These are phyloP conservation scores for Caenorhabditis plicata DNA, from an alignment of 2,888 invertebrate species.

Conservation along the genomic window DNA sequence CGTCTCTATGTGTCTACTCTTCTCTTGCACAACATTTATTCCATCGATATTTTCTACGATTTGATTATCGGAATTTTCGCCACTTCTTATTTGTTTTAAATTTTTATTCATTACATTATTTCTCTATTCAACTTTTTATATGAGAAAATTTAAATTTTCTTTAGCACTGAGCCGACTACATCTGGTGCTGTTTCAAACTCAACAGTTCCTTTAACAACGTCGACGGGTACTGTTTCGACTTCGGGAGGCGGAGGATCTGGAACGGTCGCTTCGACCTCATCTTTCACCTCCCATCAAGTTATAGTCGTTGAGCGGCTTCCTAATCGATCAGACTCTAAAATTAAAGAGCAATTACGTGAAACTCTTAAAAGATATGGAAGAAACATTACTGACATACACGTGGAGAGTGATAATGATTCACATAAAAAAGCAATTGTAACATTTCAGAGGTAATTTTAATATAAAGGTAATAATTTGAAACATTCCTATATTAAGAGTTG, in stretches of 20 bases:
- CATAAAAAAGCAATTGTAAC: neutral
- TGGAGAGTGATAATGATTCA: neutral
- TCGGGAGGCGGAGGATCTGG: neutral
- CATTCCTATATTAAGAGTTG: neutral
- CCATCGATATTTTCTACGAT: too few species aligned
- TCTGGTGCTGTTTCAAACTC: too few species aligned
- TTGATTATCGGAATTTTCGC: too few species aligned
- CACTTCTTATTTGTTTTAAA: too few species aligned
- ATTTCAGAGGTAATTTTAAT: constrained; percentile 4
- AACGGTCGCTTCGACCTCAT: neutral
- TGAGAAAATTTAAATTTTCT: too few species aligned
- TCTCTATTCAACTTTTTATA: too few species aligned
- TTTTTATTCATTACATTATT: too few species aligned
- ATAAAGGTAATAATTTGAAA: neutral
- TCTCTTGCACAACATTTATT: too few species aligned
- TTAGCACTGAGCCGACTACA: too few species aligned
- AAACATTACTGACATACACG: neutral
- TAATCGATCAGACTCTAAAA: neutral
- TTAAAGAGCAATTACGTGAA: constrained; percentile 2
- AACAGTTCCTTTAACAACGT: too few species aligned
- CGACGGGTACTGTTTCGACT: too few species aligned
- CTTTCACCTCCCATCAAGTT: neutral
- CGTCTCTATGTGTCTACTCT: too few species aligned
- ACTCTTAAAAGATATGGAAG: constrained; percentile 1
- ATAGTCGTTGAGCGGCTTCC: constrained; percentile 2